Evolutionary conservation across 2,113 vertebrate species (phyloP).

Genomic region (Struthio camelus): DNA sequence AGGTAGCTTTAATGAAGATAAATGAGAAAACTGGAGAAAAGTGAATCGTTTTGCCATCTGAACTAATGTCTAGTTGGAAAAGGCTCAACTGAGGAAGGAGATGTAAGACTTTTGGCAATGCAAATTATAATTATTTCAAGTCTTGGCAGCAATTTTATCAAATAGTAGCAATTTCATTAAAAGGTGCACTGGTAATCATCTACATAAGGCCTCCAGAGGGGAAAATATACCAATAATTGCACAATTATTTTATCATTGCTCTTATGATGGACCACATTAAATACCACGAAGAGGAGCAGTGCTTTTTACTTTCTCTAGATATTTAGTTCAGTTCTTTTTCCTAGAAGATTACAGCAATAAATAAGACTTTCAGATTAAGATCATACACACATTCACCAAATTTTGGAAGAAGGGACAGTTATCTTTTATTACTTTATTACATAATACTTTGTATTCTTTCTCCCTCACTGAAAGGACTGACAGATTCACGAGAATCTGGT

Average conservation of each 20-base stretch:
- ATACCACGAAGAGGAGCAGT: constrained; percentile 35
- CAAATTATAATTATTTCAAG: constrained; percentile 75
- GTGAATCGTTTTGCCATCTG: constrained; percentile 39
- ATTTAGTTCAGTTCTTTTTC: constrained; percentile 31
- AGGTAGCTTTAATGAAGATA: constrained; percentile 44
- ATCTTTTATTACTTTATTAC: background rate
- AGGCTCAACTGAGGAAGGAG: constrained; percentile 66
- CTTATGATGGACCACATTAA: constrained; percentile 53
- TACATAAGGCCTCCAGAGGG: constrained; percentile 40
- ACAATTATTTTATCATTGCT: constrained; percentile 70
- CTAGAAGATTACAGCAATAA: constrained; percentile 60
- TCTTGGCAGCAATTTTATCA: constrained; percentile 71
- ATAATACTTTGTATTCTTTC: background rate
- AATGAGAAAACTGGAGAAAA: constrained; percentile 16
- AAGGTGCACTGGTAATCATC: constrained; percentile 66
- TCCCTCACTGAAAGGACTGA: background rate
- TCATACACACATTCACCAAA: background rate
- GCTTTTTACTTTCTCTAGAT: constrained; percentile 57
- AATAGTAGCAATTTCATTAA: constrained; percentile 75
- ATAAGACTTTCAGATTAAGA: constrained; percentile 45
- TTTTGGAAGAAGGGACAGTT: background rate
- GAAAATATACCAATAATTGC: constrained; percentile 69
- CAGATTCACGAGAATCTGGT: background rate
- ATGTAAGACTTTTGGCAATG: constrained; percentile 68
- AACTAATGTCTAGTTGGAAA: constrained; percentile 63